A percentile compares a stretch with the other conserved stretches of the same genome.
Conservation (phyloP, 1,140 invertebrate genomes). For the Heterodera schachtii region DNA sequence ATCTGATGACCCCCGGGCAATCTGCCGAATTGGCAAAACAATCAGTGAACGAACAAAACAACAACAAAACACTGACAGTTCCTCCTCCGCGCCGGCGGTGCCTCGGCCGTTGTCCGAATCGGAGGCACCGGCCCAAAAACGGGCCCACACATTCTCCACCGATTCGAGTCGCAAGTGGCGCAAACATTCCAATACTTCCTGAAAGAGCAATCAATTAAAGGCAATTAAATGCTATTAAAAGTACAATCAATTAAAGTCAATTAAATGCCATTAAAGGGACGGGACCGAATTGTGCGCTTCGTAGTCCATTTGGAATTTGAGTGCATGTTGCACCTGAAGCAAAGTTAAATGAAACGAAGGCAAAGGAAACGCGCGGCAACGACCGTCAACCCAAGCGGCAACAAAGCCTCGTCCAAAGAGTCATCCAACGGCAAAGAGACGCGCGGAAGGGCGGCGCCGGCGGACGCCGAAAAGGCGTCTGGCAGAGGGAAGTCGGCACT, state of each 20-base stretch:
- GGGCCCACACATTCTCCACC: slow-evolving; percentile 38
- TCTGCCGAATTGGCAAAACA: neutral
- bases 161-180: slow-evolving; percentile 39
- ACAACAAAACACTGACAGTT: neutral
- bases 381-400: slow-evolving; percentile 31
- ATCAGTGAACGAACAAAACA: neutral
- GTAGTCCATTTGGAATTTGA: slow-evolving; percentile 32
- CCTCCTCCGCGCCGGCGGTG: neutral
- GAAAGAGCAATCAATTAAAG: neutral
- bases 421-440: slow-evolving; percentile 34
- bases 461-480: neutral
- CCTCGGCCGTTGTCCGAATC: slow-evolving; percentile 32
- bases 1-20: slow-evolving; percentile 13
- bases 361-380: neutral
- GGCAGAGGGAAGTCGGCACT: slow-evolving; percentile 8
- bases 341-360: neutral
- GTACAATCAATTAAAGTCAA: neutral
- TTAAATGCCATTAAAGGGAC: neutral
- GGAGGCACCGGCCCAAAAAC: slow-evolving; percentile 34
- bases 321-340: slow-evolving; percentile 27
- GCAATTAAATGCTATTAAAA: neutral
- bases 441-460: neutral
- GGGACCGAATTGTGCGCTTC: neutral
- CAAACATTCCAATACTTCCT: slow-evolving; percentile 40
- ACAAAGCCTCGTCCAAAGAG: slow-evolving; percentile 30